These are phyloP conservation scores for Rhea pennata DNA, from an alignment of 2,113 vertebrate species.

Conservation along the genomic window DNA sequence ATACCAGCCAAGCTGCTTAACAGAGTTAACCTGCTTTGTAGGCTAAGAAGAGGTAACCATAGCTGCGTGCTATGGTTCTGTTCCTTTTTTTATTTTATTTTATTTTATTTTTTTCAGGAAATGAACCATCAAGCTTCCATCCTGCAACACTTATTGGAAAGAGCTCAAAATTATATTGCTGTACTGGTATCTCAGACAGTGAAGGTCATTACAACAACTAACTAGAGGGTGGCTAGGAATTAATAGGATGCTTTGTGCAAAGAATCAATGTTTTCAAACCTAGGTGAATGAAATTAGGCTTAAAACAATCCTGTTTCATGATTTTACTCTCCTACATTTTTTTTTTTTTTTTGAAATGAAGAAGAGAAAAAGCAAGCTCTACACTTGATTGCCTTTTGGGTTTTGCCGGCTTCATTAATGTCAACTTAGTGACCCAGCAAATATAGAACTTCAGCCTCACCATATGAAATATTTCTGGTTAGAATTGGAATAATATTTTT, in stretches of 20 bases:
- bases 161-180: not conserved
- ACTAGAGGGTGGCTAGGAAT: not conserved
- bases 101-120: not conserved
- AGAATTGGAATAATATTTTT: not conserved
- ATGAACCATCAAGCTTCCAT: not conserved
- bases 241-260: not conserved
- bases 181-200: not conserved
- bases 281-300: not conserved
- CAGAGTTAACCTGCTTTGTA: accelerated
- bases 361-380: not conserved
- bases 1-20: not conserved
- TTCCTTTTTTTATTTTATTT: too few species aligned
- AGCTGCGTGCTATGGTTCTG: not conserved
- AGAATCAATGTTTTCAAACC: not conserved
- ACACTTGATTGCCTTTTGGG: not conserved
- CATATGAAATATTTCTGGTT: not conserved
- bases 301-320: not conserved
- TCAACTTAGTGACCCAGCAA: not conserved
- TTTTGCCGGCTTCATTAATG: not conserved
- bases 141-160: not conserved
- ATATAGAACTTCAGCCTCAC: not conserved
- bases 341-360: not conserved
- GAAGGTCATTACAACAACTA: not conserved
- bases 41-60: not conserved
- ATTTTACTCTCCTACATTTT: not conserved